Evolutionary conservation across 2,888 invertebrate species (phyloP).

Genomic region (Bugulina stolonifera): DNA sequence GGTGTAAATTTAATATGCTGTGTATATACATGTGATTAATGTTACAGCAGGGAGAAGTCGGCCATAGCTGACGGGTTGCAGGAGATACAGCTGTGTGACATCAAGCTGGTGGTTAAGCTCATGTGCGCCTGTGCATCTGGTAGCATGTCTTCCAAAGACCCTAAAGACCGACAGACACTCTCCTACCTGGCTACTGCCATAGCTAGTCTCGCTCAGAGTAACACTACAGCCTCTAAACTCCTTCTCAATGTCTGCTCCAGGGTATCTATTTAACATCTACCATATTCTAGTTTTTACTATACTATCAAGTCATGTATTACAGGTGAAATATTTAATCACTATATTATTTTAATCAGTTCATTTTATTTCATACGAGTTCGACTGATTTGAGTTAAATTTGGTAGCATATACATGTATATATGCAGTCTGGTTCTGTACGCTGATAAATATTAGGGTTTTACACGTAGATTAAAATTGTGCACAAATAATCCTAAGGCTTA

Average conservation of each 20-base stretch:
- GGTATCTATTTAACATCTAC: too few relatives aligned
- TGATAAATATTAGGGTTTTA: too few relatives aligned
- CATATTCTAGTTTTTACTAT: too few relatives aligned
- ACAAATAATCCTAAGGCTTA: too few relatives aligned
- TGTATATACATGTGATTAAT: not conserved
- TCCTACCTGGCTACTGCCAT: slow-evolving; percentile 52
- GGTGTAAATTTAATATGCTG: not conserved
- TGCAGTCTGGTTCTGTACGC: too few relatives aligned
- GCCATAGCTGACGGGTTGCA: slow-evolving; percentile 55
- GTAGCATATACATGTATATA: too few relatives aligned
- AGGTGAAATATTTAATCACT: too few relatives aligned
- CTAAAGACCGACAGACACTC: not conserved
- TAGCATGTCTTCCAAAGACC: slow-evolving; percentile 44
- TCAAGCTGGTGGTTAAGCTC: slow-evolving; percentile 59
- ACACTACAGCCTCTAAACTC: slow-evolving; percentile 58
- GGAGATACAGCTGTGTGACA: slow-evolving; percentile 59
- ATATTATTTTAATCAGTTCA: too few relatives aligned
- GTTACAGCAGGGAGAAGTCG: slow-evolving; percentile 54
- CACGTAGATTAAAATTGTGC: too few relatives aligned
- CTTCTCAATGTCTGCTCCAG: slow-evolving; percentile 61
- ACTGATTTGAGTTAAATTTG: too few relatives aligned
- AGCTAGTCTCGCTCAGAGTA: slow-evolving; percentile 59
- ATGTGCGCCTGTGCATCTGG: slow-evolving; percentile 62
- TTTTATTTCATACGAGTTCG: too few relatives aligned
- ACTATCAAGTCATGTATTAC: too few relatives aligned